Evolutionary conservation across 2,797 vertebrate species (phyloP), one percentile per base, ranked within the genome.

Genomic region (Enteromius thamalakanensis): DNA sequence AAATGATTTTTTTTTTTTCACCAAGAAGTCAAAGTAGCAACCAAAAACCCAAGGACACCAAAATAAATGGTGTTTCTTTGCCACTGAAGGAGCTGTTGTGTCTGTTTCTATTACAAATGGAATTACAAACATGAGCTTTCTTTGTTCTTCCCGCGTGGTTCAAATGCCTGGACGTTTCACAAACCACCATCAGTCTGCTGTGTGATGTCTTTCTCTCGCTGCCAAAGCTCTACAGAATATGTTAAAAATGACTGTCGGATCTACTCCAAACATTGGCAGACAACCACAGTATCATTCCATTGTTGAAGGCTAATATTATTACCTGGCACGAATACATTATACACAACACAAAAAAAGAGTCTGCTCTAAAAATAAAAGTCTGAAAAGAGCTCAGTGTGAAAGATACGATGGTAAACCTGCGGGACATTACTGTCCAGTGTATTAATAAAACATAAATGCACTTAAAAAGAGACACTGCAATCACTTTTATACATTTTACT

Each of bases 201-300:
- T 55, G 71, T n/a, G 60, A 37, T 47, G 17, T 68, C 62, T 12
- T 34, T 72, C 34, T 53, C 32, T 64, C 37, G 17, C 60, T 53
- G 58, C 69, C 77, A 84, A 49, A 69, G n/a, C 65, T 62, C 29
- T 58, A 76, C 78, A 80, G 47, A 80, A 64, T 21, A 1, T 64
- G 40, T 55, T 51, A 45, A 76, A 85, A 85, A 81, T 65, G 80
- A 89, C 81, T 89, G 49, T 81, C 85, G 67, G 42, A 77, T 76
- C 17, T 40, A 77, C 84, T 81, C 74, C 32, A n/a, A 70, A 81
- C 64, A 53, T 34, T 79, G 82, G 75, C 65, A 62, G 23, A 81
- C 67, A 11, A 70, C 34, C 42, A 76, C 49, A 70, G 45, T 21
- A 26, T 51, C 53, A 60, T 49, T 70, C 42, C 29, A 34, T 64